Evolutionary conservation across 2,888 invertebrate species (phyloP).

Genomic region (Drosophila lacicola): DNA sequence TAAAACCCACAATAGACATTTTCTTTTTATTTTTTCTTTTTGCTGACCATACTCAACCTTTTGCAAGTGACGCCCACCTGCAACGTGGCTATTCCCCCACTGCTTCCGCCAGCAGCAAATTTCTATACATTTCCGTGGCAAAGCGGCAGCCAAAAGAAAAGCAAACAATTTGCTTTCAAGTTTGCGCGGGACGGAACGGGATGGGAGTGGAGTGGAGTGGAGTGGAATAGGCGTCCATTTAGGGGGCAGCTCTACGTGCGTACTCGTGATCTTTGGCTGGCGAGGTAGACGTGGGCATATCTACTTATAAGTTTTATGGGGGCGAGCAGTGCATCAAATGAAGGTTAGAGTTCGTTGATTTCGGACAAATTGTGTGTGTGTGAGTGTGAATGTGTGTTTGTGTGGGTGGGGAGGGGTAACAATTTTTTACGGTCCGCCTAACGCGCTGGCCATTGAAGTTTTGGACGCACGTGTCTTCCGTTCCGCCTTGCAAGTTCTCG

Average conservation of each 20-base stretch:
- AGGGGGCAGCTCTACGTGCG: slow-evolving; percentile 22
- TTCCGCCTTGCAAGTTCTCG: slow-evolving; percentile 39
- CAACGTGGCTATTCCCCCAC: slow-evolving; percentile 43
- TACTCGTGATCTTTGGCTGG: slow-evolving; percentile 53
- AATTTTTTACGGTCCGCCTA: slow-evolving; percentile 52
- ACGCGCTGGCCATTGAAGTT: slow-evolving; percentile 30
- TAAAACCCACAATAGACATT: not conserved
- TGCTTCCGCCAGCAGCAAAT: slow-evolving; percentile 47
- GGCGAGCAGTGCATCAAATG: slow-evolving; percentile 36
- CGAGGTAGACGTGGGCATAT: slow-evolving; percentile 11
- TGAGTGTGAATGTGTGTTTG: not conserved
- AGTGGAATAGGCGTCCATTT: slow-evolving; percentile 8
- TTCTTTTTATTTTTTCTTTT: not conserved
- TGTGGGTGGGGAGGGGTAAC: not conserved
- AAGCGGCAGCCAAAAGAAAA: slow-evolving; percentile 41
- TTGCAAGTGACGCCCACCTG: slow-evolving; percentile 39
- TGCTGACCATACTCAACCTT: slow-evolving; percentile 12
- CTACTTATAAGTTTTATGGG: slow-evolving; percentile 3
- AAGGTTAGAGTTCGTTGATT: slow-evolving; percentile 77
- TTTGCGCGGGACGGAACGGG: slow-evolving; percentile 23
- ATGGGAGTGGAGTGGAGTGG: no score
- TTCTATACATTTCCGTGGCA: slow-evolving; percentile 61
- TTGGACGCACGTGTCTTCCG: slow-evolving; percentile 61
- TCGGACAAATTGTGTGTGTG: slow-evolving; percentile 31
- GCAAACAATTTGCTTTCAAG: slow-evolving; percentile 61